phyloP scores from a whole-genome alignment of 2,113 vertebrate species.

The Emydura subglobosa region DNA sequence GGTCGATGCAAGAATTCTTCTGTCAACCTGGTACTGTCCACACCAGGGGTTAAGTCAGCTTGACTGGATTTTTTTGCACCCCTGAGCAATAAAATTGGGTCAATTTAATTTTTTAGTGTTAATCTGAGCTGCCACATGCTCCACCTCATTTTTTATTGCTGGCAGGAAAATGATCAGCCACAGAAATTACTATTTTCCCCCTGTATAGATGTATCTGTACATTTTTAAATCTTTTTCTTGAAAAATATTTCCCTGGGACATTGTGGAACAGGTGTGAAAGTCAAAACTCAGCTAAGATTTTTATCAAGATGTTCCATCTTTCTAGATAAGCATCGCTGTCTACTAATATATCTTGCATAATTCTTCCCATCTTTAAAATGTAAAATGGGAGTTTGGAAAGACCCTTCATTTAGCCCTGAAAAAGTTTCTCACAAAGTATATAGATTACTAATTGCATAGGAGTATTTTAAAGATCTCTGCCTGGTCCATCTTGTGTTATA shows the following conservation, averaged over 20 bases:
- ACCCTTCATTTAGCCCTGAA: background rate
- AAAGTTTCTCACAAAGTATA: background rate
- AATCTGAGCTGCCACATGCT: background rate
- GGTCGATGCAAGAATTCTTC: no score
- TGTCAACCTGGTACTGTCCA: no score
- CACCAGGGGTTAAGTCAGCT: no score
- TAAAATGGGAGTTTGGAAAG: background rate
- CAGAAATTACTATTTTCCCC: background rate
- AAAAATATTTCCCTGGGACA: background rate
- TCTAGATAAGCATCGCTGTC: background rate
- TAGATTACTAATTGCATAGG: background rate
- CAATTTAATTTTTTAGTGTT: background rate
- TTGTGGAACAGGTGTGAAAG: background rate
- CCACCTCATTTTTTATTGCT: background rate
- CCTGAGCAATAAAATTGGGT: no score
- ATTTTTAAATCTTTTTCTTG: background rate
- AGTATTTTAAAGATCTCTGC: background rate
- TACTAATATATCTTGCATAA: background rate
- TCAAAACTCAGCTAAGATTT: background rate
- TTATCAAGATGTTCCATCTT: background rate
- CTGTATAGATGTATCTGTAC: background rate
- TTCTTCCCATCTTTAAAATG: background rate
- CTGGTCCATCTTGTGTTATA: background rate
- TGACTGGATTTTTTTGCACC: no score
- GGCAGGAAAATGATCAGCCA: background rate